Percentiles rank a stretch among this genome's conserved stretches.
Conservation (phyloP, 2,888 invertebrate species). For the Axea sp. region DNA sequence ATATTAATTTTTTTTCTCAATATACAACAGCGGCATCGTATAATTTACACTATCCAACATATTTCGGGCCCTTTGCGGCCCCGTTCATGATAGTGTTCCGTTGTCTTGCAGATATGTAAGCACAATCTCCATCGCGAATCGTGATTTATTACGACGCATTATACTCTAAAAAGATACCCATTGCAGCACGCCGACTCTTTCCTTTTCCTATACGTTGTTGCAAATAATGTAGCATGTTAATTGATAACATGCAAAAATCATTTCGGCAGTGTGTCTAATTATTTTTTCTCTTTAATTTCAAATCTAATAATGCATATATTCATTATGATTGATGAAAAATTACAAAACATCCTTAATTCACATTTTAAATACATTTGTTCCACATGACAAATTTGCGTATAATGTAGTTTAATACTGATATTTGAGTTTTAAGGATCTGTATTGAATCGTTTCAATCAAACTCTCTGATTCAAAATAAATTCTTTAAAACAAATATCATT, state of each 20-base stretch:
- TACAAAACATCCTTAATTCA: no score
- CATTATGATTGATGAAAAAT: no score
- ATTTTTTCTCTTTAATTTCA: no score
- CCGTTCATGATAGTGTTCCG: neutral
- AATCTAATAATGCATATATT: no score
- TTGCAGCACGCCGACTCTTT: no score
- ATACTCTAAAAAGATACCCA: neutral
- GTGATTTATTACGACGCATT: slow-evolving; percentile 3
- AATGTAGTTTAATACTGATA: slow-evolving; percentile 33
- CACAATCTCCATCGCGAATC: neutral
- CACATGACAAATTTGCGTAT: slow-evolving; percentile 4
- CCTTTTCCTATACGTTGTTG: no score
- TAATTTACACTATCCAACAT: slow-evolving; percentile 32
- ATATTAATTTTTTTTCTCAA: no score
- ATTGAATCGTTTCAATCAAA: slow-evolving; percentile 4
- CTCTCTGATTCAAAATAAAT: slow-evolving; percentile 24
- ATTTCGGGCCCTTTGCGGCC: slow-evolving; percentile 13
- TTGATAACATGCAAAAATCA: no score
- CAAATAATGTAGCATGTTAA: no score
- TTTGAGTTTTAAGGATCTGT: neutral
- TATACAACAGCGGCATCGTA: slow-evolving; percentile 26
- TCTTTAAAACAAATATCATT: slow-evolving; percentile 29
- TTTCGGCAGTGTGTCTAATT: no score
- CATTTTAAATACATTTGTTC: no score
- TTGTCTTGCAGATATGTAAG: neutral